phyloP scores from a whole-genome alignment of 2,888 invertebrate species.

The Pardosa pseudoannulata region DNA sequence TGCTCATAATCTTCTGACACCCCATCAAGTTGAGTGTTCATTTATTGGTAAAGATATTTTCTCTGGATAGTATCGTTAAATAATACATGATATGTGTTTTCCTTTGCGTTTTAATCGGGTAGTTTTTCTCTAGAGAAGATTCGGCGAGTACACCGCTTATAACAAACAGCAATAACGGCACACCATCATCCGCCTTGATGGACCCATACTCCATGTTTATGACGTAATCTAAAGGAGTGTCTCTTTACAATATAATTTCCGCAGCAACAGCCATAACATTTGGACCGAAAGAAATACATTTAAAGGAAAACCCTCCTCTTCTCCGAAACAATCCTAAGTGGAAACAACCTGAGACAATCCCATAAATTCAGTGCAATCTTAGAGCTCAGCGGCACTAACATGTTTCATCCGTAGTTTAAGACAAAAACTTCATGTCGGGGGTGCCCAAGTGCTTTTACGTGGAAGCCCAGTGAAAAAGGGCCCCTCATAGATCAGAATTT shows the following conservation, averaged over 20 bases:
- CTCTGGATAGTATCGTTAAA: too few species aligned
- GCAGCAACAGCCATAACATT: constrained; percentile 1
- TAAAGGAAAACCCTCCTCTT: not conserved
- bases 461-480: not conserved
- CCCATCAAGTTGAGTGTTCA: too few species aligned
- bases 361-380: constrained; percentile 35
- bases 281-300: not conserved
- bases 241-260: constrained; percentile 17
- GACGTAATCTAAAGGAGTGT: constrained; percentile 13
- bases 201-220: not conserved
- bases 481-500: constrained; percentile 44
- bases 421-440: constrained; percentile 19
- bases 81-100: too few species aligned
- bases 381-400: constrained; percentile 10
- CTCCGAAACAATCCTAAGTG: not conserved
- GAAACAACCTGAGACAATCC: constrained; percentile 25
- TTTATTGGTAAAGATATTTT: too few species aligned
- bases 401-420: constrained; percentile 15
- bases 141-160: too few species aligned
- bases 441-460: constrained; percentile 34
- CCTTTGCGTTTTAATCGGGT: too few species aligned
- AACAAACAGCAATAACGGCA: not conserved
- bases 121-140: too few species aligned
- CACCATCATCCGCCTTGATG: not conserved
- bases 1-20: too few species aligned